These are phyloP conservation scores for Lepisosteus oculatus DNA, from an alignment of 2,113 vertebrate species.

Conservation along the genomic window DNA sequence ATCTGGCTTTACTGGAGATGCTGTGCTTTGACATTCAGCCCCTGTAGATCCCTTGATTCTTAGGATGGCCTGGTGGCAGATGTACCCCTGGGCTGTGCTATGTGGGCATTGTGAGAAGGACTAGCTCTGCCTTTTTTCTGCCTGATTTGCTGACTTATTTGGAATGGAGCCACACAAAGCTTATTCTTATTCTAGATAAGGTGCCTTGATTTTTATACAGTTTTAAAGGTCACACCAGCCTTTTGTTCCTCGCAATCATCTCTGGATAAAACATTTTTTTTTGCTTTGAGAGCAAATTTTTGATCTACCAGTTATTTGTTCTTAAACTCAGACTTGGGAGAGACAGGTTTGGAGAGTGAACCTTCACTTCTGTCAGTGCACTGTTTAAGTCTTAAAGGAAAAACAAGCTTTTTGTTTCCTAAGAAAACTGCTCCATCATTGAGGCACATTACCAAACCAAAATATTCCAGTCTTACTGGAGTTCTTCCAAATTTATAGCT, in stretches of 20 bases:
- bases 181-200: not conserved
- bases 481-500: too few species aligned
- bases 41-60: not conserved
- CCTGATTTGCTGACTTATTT: not conserved
- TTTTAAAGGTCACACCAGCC: not conserved
- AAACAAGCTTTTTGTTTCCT: too few species aligned
- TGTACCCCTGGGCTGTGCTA: not conserved
- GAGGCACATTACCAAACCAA: too few species aligned
- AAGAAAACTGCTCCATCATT: too few species aligned
- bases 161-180: not conserved
- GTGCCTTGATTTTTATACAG: not conserved
- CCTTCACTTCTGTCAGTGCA: too few species aligned
- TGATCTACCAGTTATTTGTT: not conserved
- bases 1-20: not conserved
- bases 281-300: not conserved
- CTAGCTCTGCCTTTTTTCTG: constrained; percentile 3
- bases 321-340: not conserved
- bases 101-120: not conserved
- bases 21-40: not conserved
- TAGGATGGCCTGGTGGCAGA: not conserved
- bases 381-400: too few species aligned
- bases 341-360: too few species aligned
- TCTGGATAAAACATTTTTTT: not conserved
- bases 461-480: too few species aligned
- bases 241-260: constrained; percentile 13